Evolutionary conservation across 2,888 invertebrate genomes (phyloP).

Genomic region (Anoplius nigerrimus): DNA sequence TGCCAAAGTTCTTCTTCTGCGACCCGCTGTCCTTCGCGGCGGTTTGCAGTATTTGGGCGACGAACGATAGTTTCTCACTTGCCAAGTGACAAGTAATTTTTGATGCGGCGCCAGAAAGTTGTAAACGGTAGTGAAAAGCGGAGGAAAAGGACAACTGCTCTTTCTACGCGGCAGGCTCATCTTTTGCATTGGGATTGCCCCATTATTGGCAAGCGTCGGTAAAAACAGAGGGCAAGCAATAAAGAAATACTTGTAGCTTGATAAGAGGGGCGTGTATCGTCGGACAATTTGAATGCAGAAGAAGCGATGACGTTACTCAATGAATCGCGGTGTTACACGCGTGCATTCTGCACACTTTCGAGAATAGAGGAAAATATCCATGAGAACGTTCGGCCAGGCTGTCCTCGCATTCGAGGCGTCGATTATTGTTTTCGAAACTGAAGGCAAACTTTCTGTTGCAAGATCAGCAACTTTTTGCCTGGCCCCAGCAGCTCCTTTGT

Average conservation of each 20-base stretch:
- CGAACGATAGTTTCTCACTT: background rate
- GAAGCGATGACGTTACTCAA: background rate
- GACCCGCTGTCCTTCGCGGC: too few species aligned
- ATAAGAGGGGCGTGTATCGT: conserved; percentile 1
- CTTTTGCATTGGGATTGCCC: conserved; percentile 42
- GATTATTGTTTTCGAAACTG: background rate
- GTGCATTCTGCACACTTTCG: background rate
- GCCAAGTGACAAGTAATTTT: conserved; percentile 26
- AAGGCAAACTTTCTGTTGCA: conserved; percentile 40
- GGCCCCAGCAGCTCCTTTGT: too few species aligned
- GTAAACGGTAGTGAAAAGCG: conserved; percentile 25
- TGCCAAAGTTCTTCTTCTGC: too few species aligned
- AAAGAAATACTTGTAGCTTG: conserved; percentile 12
- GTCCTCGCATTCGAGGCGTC: background rate
- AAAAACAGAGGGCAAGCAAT: conserved; percentile 27
- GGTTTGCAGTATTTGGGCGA: too few species aligned
- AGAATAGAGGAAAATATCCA: background rate
- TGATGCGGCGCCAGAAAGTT: conserved; percentile 31
- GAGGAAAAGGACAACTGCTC: too few species aligned
- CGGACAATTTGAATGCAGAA: background rate
- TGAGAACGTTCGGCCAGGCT: background rate
- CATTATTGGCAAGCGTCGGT: conserved; percentile 42
- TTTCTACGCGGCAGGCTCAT: conserved; percentile 10
- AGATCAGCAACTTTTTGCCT: conserved; percentile 57
- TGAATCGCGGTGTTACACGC: background rate